A percentile compares a stretch with the other conserved stretches of the same genome.
Conservation (phyloP, 2,888 invertebrate genomes). For the Ormyrus thymus region DNA sequence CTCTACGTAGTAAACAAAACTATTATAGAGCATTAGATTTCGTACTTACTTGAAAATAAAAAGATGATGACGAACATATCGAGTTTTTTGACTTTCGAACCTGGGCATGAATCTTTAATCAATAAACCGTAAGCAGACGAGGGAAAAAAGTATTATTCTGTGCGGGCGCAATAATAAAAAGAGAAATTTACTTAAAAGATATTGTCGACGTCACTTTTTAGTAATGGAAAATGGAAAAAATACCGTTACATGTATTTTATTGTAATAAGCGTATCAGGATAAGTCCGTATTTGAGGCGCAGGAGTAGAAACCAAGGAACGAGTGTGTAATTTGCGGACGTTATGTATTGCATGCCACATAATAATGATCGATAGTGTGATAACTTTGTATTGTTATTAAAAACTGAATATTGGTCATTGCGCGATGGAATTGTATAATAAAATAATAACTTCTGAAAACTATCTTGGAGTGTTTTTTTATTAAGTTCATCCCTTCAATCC, state of each 20-base stretch:
- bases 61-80: constrained; percentile 48
- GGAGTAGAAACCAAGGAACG: constrained; percentile 16
- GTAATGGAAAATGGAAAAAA: constrained; percentile 23
- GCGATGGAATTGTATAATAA: constrained; percentile 53
- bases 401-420: constrained; percentile 41
- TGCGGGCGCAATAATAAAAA: constrained; percentile 45
- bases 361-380: constrained; percentile 40
- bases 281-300: constrained; percentile 12
- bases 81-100: constrained; percentile 38
- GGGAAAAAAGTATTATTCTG: constrained; percentile 52
- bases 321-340: constrained; percentile 27
- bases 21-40: constrained; percentile 39
- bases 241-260: constrained; percentile 54
- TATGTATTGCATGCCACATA: constrained; percentile 30
- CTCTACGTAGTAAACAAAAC: constrained; percentile 9
- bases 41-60: constrained; percentile 46
- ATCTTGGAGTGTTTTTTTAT: background rate
- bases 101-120: constrained; percentile 35
- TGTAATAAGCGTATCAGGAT: constrained; percentile 37
- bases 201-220: constrained; percentile 31
- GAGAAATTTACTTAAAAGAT: constrained; percentile 43
- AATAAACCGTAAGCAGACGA: background rate
- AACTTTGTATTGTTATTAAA: constrained; percentile 54
- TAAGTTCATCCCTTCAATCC: constrained; percentile 9
- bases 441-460: constrained; percentile 43